These are phyloP conservation scores for Tinamus guttatus DNA, from an alignment of 2,113 vertebrate species.

Conservation along the genomic window DNA sequence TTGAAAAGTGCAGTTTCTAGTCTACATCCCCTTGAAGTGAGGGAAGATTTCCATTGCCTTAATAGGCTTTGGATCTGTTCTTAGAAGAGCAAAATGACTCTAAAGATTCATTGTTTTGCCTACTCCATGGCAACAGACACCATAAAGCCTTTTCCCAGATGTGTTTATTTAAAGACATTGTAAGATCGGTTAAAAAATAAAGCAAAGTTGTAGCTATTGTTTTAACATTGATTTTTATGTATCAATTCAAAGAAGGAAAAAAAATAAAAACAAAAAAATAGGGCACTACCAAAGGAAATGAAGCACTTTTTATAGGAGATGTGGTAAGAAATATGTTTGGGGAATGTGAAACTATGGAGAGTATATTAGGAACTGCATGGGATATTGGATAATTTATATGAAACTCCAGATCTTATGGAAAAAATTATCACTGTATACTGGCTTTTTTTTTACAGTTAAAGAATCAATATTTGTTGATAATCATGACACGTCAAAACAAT, in stretches of 20 bases:
- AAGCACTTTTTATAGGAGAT: neutral
- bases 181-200: neutral
- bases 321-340: neutral
- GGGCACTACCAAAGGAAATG: neutral
- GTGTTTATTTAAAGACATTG: conserved; percentile 43
- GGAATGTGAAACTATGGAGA: neutral
- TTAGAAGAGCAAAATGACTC: neutral
- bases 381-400: neutral
- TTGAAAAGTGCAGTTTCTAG: neutral
- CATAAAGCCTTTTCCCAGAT: conserved; percentile 42
- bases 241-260: neutral
- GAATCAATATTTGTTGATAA: neutral
- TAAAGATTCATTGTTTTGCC: conserved; percentile 44
- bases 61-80: conserved; percentile 17
- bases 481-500: neutral
- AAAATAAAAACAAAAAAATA: no score
- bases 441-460: neutral
- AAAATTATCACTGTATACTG: neutral
- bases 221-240: neutral
- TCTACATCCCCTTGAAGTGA: neutral
- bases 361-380: neutral
- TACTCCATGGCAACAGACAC: conserved; percentile 26
- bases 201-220: neutral
- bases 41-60: conserved; percentile 27
- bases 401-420: neutral